Conservation (phyloP, 2,888 invertebrate species). For the Drosophila formosana region DNA sequence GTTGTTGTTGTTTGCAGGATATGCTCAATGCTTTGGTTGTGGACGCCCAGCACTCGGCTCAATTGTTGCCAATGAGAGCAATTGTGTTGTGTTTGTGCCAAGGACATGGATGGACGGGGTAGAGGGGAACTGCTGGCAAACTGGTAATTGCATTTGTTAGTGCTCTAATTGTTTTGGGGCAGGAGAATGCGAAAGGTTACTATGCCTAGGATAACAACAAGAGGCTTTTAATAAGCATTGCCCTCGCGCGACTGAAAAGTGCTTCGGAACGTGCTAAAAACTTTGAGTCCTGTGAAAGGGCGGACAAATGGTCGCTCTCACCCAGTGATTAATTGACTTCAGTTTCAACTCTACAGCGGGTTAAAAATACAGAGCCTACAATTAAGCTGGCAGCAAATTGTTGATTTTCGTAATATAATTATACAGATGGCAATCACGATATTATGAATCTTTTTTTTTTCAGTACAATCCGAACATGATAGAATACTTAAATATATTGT, state of each 20-base stretch:
- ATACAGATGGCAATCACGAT: conserved; percentile 1
- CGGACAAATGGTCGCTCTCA: conserved; percentile 26
- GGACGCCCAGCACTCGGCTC: conserved; percentile 39
- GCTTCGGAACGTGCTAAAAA: conserved; percentile 34
- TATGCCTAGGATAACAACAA: conserved; percentile 73
- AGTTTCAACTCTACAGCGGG: conserved; percentile 3
- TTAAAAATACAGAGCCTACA: conserved; percentile 42
- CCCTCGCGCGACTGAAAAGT: conserved; percentile 46
- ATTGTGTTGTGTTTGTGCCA: conserved; percentile 58
- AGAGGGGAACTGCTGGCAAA: conserved; percentile 37
- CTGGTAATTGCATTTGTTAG: conserved; percentile 78
- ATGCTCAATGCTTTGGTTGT: conserved; percentile 27
- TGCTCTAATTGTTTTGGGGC: conserved; percentile 73
- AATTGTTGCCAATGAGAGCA: conserved; percentile 79
- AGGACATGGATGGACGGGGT: background rate
- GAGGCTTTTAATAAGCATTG: conserved; percentile 72
- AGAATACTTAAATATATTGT: too few relatives aligned
- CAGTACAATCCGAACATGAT: too few relatives aligned
- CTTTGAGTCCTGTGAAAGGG: conserved; percentile 23
- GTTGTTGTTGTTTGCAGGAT: conserved; percentile 46
- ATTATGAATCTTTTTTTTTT: background rate
- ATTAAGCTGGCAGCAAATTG: conserved; percentile 36
- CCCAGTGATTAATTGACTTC: conserved; percentile 35
- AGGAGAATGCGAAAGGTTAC: conserved; percentile 64
- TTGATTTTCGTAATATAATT: conserved; percentile 17